Evolutionary conservation across 2,888 invertebrate genomes (phyloP), one percentile per base, ranked within the genome.

Genomic region (Linnaemya vulpina): DNA sequence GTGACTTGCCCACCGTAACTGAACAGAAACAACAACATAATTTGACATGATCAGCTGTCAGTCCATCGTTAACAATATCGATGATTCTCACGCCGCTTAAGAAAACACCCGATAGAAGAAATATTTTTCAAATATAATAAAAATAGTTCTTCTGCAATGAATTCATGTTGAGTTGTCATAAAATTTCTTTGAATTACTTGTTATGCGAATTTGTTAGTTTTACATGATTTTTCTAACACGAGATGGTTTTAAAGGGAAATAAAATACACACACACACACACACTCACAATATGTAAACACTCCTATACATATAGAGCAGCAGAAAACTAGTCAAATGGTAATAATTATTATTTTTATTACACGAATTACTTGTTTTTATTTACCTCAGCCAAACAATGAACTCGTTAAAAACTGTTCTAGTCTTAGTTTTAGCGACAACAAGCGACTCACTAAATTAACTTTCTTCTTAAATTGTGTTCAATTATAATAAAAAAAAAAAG

Each of bases 231-330:
- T 68, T 62, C 9, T 49, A 49, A 49, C 76, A 82, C 30, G 62
- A 75, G 20, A 70, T 70, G 8, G n/a, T 82, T 76, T 71, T 63
- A 81, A 13, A 43, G 43, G 22, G 38, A 68, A 68, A 25, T 60
- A 49, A 68, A 38, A 40, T 22, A 25, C 46, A 49, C 22, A 51
- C 15, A 35, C 22, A 51, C 25, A 25, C 11, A 73, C 58, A 51
- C 25, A 43, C 3, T 46, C 58, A 49, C 51, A 20, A n/a, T n/a
- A n/a, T n/a, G n/a, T n/a, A n/a, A n/a, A n/a, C n/a, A n/a, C n/a
- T n/a, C n/a, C n/a, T n/a, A n/a, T n/a, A n/a, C n/a, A n/a, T n/a
- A n/a, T n/a, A n/a, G n/a, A n/a, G 46, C 51, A 46, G 11, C 30
- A 17, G 30, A 10, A 76, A 30, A 10, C 43, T 30, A 62, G 15